Base-by-base conservation (phyloP, 1,140 invertebrate species). In the Ladona fulva region DNA sequence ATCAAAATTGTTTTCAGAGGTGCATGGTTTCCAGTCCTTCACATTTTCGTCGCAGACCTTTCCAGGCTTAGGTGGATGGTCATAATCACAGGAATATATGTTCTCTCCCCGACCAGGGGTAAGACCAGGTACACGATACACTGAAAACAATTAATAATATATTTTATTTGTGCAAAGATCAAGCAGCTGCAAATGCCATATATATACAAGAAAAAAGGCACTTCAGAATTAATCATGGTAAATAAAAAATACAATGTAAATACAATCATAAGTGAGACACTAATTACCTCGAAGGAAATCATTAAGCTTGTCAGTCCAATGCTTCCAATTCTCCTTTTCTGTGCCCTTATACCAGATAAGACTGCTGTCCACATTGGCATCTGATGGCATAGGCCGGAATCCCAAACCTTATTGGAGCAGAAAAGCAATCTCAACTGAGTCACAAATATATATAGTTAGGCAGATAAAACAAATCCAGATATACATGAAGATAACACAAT, bases 301-400 rank as follows among this genome's bases (percentile, higher is more conserved):
- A 1, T 81, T 77, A 10, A 86, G 79, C 78, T 90, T 89, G 22
- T 91, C 85, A 81, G 81, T 80, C 95, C 95, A 97, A 81, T 91
- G 90, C 79, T 91, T 86, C 80, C 91, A 93, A 82, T 93, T 93
- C 78, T 90, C 88, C 76, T 88, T 87, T 77, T 93, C 89, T 8
- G 90, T 91, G 73, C 90, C 91, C 82, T 91, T 93, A 86, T 96
- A 97, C 92, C 95, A 95, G 83, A 99, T 95, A 74, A 98, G 89
- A 24, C 96, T 44, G 89, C 94, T 97, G 80, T 95, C 93, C 74
- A 96, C 92, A 84, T 97, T 95, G 24, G 89, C 89, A 10, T 87
- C 84, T 76, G 93, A 91, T 5, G 96, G 96, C 86, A 93, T 89
- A 14, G 97, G 96, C 78, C 96, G 88, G 85, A 97, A 98, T 79